Evolutionary conservation across 1,140 invertebrate species (phyloP).

Genomic region (Drosophila saltans): DNA sequence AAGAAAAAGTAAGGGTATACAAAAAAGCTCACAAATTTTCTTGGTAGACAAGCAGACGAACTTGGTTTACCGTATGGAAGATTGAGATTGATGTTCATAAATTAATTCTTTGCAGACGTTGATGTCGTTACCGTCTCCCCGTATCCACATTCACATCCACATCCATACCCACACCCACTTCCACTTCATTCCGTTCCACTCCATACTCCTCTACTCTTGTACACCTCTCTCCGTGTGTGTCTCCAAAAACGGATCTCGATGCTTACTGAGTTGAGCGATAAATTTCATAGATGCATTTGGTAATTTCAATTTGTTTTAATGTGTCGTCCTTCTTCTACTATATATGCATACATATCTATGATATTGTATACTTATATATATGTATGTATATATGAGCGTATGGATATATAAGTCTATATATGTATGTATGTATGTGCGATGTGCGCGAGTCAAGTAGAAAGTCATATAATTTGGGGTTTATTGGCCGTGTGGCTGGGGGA

Average conservation of each 20-base stretch:
- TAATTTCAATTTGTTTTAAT: constrained; percentile 80
- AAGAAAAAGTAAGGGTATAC: not conserved
- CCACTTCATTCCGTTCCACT: constrained; percentile 5
- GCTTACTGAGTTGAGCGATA: constrained; percentile 48
- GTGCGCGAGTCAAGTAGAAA: constrained; percentile 47
- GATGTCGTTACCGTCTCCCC: constrained; percentile 27
- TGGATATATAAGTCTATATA: not conserved
- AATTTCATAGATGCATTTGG: constrained; percentile 78
- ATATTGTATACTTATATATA: not conserved
- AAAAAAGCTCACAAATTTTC: constrained; percentile 15
- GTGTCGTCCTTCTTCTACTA: constrained; percentile 42
- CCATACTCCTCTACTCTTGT: not conserved
- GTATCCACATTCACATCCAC: not conserved
- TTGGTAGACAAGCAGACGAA: constrained; percentile 19
- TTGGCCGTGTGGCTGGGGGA: constrained; percentile 41
- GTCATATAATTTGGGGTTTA: constrained; percentile 71
- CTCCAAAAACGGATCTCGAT: constrained; percentile 6
- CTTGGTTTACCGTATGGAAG: constrained; percentile 26
- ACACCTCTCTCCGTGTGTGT: not conserved
- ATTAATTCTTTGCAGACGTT: constrained; percentile 52
- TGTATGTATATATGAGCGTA: not conserved
- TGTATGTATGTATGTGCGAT: not conserved
- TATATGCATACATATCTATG: not conserved
- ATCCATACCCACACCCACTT: not conserved
- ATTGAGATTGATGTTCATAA: constrained; percentile 77